Conservation (phyloP, 2,113 vertebrate species). For the Psittacara wagleri region DNA sequence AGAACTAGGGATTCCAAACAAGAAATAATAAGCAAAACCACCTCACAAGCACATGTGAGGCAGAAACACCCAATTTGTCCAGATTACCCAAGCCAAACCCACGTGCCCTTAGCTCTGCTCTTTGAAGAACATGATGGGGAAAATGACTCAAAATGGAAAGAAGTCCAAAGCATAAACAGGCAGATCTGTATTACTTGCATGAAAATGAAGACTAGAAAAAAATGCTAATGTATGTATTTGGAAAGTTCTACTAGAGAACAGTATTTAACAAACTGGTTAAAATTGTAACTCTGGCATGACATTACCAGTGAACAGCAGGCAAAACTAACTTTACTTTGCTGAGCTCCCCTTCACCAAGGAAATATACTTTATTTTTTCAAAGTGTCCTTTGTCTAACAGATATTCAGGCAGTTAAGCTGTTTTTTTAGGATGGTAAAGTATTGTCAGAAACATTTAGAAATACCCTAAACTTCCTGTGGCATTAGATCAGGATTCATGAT, state of each 20-base stretch:
- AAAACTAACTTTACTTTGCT: not conserved
- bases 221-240: not conserved
- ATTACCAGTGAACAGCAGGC: not conserved
- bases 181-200: not conserved
- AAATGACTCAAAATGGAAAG: not conserved
- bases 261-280: not conserved
- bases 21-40: not conserved
- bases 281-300: not conserved
- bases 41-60: not conserved
- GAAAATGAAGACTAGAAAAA: not conserved
- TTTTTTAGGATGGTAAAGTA: not conserved
- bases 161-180: not conserved
- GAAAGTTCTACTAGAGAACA: not conserved
- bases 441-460: not conserved
- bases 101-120: not conserved
- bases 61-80: not conserved
- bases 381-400: not conserved
- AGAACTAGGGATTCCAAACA: not conserved
- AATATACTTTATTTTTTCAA: not conserved
- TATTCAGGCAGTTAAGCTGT: not conserved
- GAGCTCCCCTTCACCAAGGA: not conserved
- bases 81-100: not conserved
- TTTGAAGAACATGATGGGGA: fast-evolving
- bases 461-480: not conserved
- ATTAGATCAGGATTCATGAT: not conserved